Percentiles rank a stretch among this genome's conserved stretches.
These are phyloP conservation scores for Argyresthia goedartella DNA, from an alignment of 2,888 invertebrate species.

Conservation along the genomic window DNA sequence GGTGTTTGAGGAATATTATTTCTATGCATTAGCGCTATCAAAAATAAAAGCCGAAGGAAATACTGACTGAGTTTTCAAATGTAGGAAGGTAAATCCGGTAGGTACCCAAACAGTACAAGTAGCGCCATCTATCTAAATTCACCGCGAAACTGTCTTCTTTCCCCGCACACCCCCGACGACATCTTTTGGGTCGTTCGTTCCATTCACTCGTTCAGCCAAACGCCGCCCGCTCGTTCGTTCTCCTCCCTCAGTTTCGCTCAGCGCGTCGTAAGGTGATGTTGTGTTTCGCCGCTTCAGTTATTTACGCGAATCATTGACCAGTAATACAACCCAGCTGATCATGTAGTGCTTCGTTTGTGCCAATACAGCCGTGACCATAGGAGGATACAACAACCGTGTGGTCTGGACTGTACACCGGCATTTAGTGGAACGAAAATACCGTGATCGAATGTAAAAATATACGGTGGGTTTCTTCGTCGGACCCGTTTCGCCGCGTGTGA, in stretches of 20 bases:
- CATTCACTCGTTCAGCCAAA: constrained; percentile 18
- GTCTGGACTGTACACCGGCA: constrained; percentile 18
- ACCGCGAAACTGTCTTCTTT: constrained; percentile 9
- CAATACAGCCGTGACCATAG: background rate
- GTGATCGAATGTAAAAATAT: constrained; percentile 63
- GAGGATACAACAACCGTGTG: background rate
- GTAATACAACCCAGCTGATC: constrained; percentile 63
- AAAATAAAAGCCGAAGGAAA: no score
- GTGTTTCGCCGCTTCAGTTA: constrained; percentile 19
- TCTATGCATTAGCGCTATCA: no score
- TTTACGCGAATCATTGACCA: constrained; percentile 24
- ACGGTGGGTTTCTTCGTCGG: constrained; percentile 41
- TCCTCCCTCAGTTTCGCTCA: constrained; percentile 43
- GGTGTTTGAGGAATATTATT: no score
- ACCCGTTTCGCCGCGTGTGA: constrained; percentile 55
- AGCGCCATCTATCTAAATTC: constrained; percentile 44
- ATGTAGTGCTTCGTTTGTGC: constrained; percentile 15
- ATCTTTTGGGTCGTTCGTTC: background rate
- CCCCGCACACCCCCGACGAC: constrained; percentile 6
- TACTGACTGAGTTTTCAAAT: no score
- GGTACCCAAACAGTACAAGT: constrained; percentile 5
- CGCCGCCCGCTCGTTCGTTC: background rate
- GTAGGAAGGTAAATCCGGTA: no score
- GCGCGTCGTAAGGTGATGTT: constrained; percentile 25
- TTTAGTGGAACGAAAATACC: constrained; percentile 44